Conservation (phyloP, 2,113 vertebrate genomes). For the Erythrocercus mccallii region DNA sequence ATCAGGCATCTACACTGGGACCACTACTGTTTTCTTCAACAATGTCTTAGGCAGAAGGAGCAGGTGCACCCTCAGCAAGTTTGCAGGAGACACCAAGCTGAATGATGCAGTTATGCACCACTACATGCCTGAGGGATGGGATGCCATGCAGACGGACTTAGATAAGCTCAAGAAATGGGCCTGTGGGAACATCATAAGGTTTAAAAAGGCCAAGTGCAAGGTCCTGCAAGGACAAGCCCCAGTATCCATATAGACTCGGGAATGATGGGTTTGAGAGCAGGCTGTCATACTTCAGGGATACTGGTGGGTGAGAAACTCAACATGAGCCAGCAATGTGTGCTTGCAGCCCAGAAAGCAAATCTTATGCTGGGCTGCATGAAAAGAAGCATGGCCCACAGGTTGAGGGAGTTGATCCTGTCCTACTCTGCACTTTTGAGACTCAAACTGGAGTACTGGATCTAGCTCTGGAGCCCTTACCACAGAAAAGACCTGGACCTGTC, state of each 20-base stretch:
- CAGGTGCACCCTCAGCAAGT: not conserved
- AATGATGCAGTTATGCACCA: too few species aligned
- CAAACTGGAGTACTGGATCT: not conserved
- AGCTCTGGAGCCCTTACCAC: not conserved
- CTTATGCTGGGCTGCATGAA: not conserved
- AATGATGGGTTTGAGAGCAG: not conserved
- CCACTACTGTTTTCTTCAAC: not conserved
- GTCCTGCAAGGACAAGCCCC: not conserved
- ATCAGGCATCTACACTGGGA: not conserved
- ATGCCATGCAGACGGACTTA: accelerated
- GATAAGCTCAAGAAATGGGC: not conserved
- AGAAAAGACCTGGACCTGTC: not conserved
- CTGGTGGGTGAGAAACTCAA: not conserved
- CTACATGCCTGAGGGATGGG: accelerated
- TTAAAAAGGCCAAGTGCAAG: not conserved
- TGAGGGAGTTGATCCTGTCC: not conserved
- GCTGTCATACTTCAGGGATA: not conserved
- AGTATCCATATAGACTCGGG: too few species aligned
- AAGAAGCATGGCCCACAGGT: not conserved
- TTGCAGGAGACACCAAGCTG: not conserved
- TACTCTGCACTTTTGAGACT: not conserved
- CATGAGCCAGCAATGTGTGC: accelerated
- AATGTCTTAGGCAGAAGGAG: not conserved
- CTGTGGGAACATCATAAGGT: too few species aligned
- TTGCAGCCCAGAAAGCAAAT: not conserved